Evolutionary conservation across 2,888 invertebrate genomes (phyloP), one percentile per base, ranked within the genome.

Genomic region (Willowsia nigromaculata): DNA sequence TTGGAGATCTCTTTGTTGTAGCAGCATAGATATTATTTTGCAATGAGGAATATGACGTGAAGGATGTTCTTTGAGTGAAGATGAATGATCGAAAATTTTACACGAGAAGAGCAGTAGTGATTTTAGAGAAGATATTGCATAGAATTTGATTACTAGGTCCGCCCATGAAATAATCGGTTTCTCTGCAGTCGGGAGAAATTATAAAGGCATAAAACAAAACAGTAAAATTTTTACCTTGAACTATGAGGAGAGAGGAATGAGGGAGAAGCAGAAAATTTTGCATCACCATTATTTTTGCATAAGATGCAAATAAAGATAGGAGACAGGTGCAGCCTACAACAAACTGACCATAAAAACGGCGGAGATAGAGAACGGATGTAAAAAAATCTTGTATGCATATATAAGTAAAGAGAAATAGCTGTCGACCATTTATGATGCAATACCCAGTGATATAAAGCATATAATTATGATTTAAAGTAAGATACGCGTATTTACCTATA

Each of bases 131-230:
- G 47, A 25, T 47, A 27, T 13, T 9, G 5, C n/a, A 50, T 22
- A 37, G 81, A 62, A 33, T 74, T 82, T 62, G 62, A 37, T 47
- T 68, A 50, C n/a, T 30, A 2, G 83, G 68, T 33, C 83, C 83
- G 68, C 83, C 83, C 83, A 11, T 25, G 37, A 65, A 83, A 83
- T 83, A 68, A 83, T 83, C 83, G 83, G 83, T 83, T 83, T 83
- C 50, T 83, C 68, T 68, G 25, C 33, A 33, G 68, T 83, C 43
- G 83, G 68, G 27, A 59, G 43, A 81, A 68, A 83, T 81, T 62
- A 65, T 81, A 43, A 65, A 81, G 37, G 37, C 25, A 81, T 65
- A 30, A 81, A 50, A 37, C 9, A 37, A 37, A 37, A 37, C 37
- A 6, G 50, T 50, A 50, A 50, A 50, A 7, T 5, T 6, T 5